Evolutionary conservation across 2,113 vertebrate genomes (phyloP), one percentile per base, ranked within the genome.

Genomic region (Cricetomys ansorgei): DNA sequence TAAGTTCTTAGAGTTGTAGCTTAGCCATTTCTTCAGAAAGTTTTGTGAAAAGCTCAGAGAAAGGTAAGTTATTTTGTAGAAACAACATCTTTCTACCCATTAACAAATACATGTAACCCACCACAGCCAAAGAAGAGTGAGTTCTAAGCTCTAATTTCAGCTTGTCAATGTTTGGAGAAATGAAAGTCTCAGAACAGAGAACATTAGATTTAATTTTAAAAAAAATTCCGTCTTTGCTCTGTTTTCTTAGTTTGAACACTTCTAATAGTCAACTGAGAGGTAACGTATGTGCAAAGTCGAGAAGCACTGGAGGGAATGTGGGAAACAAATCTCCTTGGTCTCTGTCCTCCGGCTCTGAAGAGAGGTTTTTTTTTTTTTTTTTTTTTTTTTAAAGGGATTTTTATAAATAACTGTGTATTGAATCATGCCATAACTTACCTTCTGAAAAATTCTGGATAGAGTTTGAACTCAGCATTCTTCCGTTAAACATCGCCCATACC

Each of bases 311-410:
- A 92, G 1, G 25, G 7, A 13, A 90, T 67, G 19, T 81, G 57
- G 92, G 83, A 73, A 62, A 31, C 86, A n/a, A 19, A 92, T 64
- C 27, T 3, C 7, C 72, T 6, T 17, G 73, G 57, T 75, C 37
- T 92, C 50, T 92, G 53, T 89, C 89, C 1, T 11, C 59, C 93
- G n/a, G 34, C 10, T 8, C 43, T 94, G 37, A 13, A 17, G 77
- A 73, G 50, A 72, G n/a, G 8, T 55, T 43, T 86, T 96, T 96
- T 96, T 43, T 87, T 96, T 96, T 96, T 25, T 79, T 79, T 55
- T 48, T 72, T 97, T 96, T 96, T 34, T 48, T 48, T 77, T 75
- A n/a, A 73, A 50, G 40, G 43, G 13, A 7, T 48, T 72, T 88
- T 70, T 70, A 34, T 43, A 91, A 85, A 91, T 43, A 95, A 91